Percentiles rank a stretch among this genome's conserved stretches.
These are phyloP conservation scores for Eledona agricola DNA, from an alignment of 2,888 invertebrate genomes.

Conservation along the genomic window DNA sequence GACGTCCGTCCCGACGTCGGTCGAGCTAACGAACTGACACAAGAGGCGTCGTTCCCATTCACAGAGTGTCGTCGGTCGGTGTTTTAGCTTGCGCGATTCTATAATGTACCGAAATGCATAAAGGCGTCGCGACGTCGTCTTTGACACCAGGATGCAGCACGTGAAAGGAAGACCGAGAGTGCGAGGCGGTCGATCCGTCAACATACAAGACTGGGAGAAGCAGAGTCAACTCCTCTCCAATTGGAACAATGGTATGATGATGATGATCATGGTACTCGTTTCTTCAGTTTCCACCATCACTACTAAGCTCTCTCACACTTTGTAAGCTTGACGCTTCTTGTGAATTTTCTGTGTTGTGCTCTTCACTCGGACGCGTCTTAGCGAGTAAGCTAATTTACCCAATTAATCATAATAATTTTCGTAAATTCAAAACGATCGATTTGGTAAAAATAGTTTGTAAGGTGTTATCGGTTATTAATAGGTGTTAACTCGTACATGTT, in stretches of 20 bases:
- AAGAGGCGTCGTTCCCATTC: slow-evolving; percentile 5
- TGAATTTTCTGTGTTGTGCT: too few relatives aligned
- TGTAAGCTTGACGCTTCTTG: not conserved
- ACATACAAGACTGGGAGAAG: slow-evolving; percentile 63
- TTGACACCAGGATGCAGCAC: slow-evolving; percentile 39
- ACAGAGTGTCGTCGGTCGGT: not conserved
- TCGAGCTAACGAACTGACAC: slow-evolving; percentile 24
- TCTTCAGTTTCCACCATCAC: not conserved
- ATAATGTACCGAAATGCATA: slow-evolving; percentile 14
- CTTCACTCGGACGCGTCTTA: too few relatives aligned
- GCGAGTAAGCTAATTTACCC: too few relatives aligned
- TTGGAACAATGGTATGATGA: slow-evolving; percentile 65
- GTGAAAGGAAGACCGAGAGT: slow-evolving; percentile 52
- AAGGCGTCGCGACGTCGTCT: slow-evolving; percentile 3
- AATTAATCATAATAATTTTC: too few relatives aligned
- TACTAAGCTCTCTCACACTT: slow-evolving; percentile 5
- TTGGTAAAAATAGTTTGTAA: too few relatives aligned
- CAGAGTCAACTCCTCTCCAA: slow-evolving; percentile 63
- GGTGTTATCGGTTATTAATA: too few relatives aligned
- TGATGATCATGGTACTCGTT: slow-evolving; percentile 5
- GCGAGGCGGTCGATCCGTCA: slow-evolving; percentile 62
- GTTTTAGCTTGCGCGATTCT: slow-evolving; percentile 1
- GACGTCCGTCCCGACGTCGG: slow-evolving; percentile 16
- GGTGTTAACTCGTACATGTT: too few relatives aligned
- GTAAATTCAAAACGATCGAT: too few relatives aligned